Conservation (phyloP, 2,797 vertebrate species). For the Hydrocynus forskahlii region DNA sequence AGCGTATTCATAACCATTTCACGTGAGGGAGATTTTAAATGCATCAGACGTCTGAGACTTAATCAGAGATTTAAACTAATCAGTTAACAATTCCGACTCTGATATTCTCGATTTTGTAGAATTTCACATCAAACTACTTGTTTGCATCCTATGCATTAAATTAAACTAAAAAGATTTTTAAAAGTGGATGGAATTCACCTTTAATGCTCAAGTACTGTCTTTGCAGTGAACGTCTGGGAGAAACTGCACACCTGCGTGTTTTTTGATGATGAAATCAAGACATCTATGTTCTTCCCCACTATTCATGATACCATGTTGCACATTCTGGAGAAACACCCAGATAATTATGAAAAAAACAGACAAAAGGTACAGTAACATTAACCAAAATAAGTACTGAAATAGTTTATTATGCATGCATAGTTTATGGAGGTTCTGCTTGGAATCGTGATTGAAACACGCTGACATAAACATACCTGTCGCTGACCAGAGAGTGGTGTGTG, state of each 20-base stretch:
- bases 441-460: neutral
- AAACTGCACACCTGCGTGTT: slow-evolving; percentile 80
- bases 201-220: slow-evolving; percentile 3
- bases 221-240: slow-evolving; percentile 77
- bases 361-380: slow-evolving; percentile 29
- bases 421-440: neutral
- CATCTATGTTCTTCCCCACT: slow-evolving; percentile 83
- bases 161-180: no score
- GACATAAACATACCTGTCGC: neutral
- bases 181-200: no score
- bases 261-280: slow-evolving; percentile 83
- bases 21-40: no score
- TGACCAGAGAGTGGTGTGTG: neutral
- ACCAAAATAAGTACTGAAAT: neutral
- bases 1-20: no score
- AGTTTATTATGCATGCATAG: no score
- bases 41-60: no score
- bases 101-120: no score
- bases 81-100: no score
- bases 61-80: no score
- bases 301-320: slow-evolving; percentile 83
- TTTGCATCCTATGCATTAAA: no score
- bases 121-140: no score
- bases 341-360: neutral
- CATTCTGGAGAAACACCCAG: slow-evolving; percentile 74